Conservation (phyloP, 2,113 vertebrate genomes). For the Reinhardtius hippoglossoides region DNA sequence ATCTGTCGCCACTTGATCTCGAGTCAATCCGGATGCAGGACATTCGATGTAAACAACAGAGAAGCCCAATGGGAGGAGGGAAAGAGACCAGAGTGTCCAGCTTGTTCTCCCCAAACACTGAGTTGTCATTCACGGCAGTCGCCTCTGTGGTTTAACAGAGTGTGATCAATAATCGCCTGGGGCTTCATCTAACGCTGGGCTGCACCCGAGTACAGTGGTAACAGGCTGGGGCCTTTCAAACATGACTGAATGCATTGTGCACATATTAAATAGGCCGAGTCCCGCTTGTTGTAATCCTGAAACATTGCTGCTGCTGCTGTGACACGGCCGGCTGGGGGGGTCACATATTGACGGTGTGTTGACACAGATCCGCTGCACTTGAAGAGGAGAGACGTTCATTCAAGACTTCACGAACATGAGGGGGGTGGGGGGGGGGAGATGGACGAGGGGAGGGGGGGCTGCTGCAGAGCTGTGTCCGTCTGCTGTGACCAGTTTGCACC, state of each 20-base stretch:
- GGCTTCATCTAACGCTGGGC: constrained; percentile 58
- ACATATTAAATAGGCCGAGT: constrained; percentile 48
- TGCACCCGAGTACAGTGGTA: constrained; percentile 57
- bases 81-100: constrained; percentile 5
- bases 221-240: constrained; percentile 57
- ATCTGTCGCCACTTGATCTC: not conserved
- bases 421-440: not conserved
- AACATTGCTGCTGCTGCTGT: constrained; percentile 4
- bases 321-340: not conserved
- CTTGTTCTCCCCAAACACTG: constrained; percentile 43
- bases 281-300: constrained; percentile 8
- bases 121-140: constrained; percentile 66
- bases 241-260: constrained; percentile 50
- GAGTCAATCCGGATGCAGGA: not conserved
- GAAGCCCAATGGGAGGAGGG: constrained; percentile 19
- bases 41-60: constrained; percentile 15
- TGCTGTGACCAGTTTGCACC: constrained; percentile 48
- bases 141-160: constrained; percentile 63
- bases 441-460: constrained; percentile 5
- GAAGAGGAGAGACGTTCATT: no score
- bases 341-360: not conserved
- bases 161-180: constrained; percentile 71
- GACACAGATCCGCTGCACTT: constrained; percentile 8
- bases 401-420: no score
- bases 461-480: constrained; percentile 55